A percentile compares a stretch with the other conserved stretches of the same genome.
Conservation (phyloP, 2,888 invertebrate genomes). For the Schizotus pectinicornis region DNA sequence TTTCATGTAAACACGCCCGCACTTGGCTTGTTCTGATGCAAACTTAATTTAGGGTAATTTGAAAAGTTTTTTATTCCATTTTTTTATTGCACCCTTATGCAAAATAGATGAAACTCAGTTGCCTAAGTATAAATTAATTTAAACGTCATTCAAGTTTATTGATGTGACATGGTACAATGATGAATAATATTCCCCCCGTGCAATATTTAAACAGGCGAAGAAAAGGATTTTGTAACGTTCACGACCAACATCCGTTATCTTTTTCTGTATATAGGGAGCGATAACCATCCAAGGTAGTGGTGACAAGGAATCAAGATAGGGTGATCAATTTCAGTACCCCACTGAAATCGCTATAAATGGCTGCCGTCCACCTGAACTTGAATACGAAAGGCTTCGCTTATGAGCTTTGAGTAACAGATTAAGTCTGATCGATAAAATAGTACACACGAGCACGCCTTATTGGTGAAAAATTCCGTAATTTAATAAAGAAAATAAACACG, state of each 20-base stretch:
- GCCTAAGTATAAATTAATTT: not conserved
- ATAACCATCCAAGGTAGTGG: no score
- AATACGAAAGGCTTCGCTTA: conserved; percentile 25
- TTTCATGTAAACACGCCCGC: conserved; percentile 6
- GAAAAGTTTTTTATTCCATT: conserved; percentile 9
- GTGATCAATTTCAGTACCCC: conserved; percentile 18
- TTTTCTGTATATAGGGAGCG: not conserved
- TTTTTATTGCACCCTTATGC: not conserved
- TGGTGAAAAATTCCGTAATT: conserved; percentile 16
- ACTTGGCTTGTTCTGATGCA: conserved; percentile 7
- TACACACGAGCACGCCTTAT: conserved; percentile 7
- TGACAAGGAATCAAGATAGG: conserved; percentile 10
- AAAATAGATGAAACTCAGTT: not conserved
- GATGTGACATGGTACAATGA: not conserved
- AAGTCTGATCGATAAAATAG: conserved; percentile 24
- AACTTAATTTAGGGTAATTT: conserved; percentile 6
- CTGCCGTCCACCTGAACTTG: conserved; percentile 19
- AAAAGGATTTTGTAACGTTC: not conserved
- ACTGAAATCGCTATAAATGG: conserved; percentile 9
- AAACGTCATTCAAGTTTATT: not conserved
- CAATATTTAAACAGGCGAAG: not conserved
- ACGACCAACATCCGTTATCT: not conserved
- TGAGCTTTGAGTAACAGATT: conserved; percentile 20
- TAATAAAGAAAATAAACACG: conserved; percentile 7
- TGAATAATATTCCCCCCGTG: not conserved